Base-by-base conservation (phyloP, 2,888 invertebrate species). In the Tromatobia lineatoria region DNA sequence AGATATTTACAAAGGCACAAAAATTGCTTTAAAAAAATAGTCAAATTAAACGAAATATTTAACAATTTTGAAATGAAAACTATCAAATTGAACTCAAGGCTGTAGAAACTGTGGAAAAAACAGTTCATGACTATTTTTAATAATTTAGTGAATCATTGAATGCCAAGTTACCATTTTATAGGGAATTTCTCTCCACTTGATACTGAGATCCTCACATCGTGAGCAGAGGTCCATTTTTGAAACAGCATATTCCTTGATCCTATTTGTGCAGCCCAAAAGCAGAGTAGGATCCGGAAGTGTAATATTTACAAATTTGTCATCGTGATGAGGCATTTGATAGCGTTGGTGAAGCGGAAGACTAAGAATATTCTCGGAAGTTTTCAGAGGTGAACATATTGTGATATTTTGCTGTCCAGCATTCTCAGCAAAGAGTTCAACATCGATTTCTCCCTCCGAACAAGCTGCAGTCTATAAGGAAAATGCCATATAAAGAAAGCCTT, bases 361-460 rank as follows among this genome's bases (percentile, higher is more conserved):
- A 15, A 93, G 84, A 13, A 61, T 50, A 50, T 78, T 81, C 10
- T 71, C 80, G 4, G 69, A 67, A 38, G 75, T 70, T 25, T 52
- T 87, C 15, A 92, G 75, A 18, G 54, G 52, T 11, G 89, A 74
- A 42, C 93, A 93, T 7, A 90, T 70, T 0, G 92, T 90, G 25
- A 93, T 85, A 66, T 90, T 89, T 77, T 93, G 93, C 1, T 75
- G 50, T 7, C 83, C 57, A 18, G 93, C 92, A 45, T 90, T 91
- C 61, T 93, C 93, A 4, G 89, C 88, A 75, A 93, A 93, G 13
- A 90, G 75, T 84, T 94, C 94, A 0, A 93, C 89, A 78, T 94
- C 89, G 29, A 90, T 90, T 87, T 92, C 92, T 7, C 93, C 93
- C 2, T 86, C 81, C 0, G 91, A 89, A 75, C 94, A 94, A 13